Conservation (phyloP, 1,140 invertebrate species). For the Drosophila parvula region DNA sequence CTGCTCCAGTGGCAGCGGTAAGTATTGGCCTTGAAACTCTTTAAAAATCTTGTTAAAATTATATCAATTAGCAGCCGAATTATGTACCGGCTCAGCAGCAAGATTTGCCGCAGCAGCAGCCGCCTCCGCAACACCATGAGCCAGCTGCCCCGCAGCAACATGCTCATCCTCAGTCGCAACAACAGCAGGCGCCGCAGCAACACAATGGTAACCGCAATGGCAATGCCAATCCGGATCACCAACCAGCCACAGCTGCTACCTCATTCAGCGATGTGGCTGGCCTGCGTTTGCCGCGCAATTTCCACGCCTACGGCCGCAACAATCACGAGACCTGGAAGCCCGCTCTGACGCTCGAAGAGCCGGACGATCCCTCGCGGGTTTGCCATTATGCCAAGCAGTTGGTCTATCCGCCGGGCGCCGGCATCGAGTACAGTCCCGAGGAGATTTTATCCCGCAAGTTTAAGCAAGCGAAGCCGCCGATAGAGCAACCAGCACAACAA, state of each 20-base stretch:
- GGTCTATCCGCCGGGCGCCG: constrained; percentile 71
- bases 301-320: constrained; percentile 73
- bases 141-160: constrained; percentile 11
- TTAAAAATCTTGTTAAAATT: not conserved
- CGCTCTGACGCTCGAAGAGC: constrained; percentile 79
- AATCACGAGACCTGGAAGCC: constrained; percentile 83
- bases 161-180: constrained; percentile 15
- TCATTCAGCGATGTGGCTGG: constrained; percentile 41
- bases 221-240: constrained; percentile 8
- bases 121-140: constrained; percentile 23
- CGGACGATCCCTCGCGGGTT: constrained; percentile 74
- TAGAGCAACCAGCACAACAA: constrained; percentile 26
- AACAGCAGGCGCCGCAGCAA: constrained; percentile 5
- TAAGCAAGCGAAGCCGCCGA: constrained; percentile 25
- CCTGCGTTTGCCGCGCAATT: constrained; percentile 71
- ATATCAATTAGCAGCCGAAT: not conserved
- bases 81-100: constrained; percentile 10
- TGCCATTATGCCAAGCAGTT: constrained; percentile 79
- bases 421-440: constrained; percentile 80
- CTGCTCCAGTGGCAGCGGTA: constrained; percentile 31
- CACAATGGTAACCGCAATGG: constrained; percentile 46
- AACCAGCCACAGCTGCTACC: not conserved
- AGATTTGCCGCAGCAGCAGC: constrained; percentile 13
- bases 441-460: constrained; percentile 72
- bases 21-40: not conserved